Evolutionary conservation across 2,797 vertebrate species (phyloP), one percentile per base, ranked within the genome.

Genomic region (Malurus splendens): DNA sequence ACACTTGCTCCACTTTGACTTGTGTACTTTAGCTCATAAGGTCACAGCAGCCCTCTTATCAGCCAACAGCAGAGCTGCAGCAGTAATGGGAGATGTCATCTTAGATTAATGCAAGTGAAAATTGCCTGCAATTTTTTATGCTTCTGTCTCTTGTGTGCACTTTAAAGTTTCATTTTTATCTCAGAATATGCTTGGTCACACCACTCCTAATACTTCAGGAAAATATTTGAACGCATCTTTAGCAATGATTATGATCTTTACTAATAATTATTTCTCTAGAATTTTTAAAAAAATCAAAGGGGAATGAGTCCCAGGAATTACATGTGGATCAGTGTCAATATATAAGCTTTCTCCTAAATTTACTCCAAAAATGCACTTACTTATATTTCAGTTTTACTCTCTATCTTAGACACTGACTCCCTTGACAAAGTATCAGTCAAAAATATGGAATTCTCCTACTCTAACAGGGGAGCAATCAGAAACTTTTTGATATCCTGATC

Each of bases 51-150:
- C 55, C 30, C 28, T 60, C 57, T 81, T 94, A 96, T 93, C 92
- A 93, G 94, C 81, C 50, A 94, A 87, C 77, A 92, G 79, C 83
- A 95, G 90, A 94, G 25, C 67, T 91, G 93, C 80, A 93, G 71
- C 66, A 90, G 68, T 91, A 96, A 90, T 77, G 96, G 54, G 70
- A 96, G 87, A 96, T 95, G 92, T 79, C 93, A 95, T 89, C 93
- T 94, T 90, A 95, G 94, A 97, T 96, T 96, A 97, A 95, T 90
- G 86, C 82, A 95, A 94, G 76, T 76, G 88, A 94, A 95, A 93
- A 75, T 93, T 93, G 70, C 78, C 78, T 89, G 38, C 52, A 73
- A 60, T 92, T 91, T 94, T 93, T 93, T 90, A 88, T 94, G 86
- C 25, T 66, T 92, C 84, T 87, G 65, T 93, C 65, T 84, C 59